Percentiles rank a stretch among this genome's conserved stretches.
Evolutionary conservation across 2,797 vertebrate genomes (phyloP).

Genomic region (Heterohyrax brucei): DNA sequence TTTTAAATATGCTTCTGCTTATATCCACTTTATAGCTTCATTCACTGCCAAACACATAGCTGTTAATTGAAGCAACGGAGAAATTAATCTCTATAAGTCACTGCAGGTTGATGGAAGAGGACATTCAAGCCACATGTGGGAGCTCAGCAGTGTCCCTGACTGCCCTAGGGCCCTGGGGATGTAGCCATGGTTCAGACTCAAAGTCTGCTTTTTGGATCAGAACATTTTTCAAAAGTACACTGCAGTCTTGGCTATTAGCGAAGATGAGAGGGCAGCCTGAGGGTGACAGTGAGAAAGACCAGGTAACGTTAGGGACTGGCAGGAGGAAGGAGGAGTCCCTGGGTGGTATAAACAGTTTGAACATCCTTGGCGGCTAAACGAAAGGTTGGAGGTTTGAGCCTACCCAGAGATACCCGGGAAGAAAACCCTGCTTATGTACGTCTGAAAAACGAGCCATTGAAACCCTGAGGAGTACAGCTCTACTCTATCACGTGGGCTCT

Average conservation of each 20-base stretch:
- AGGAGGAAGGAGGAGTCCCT: too few species aligned
- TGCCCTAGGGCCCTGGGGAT: accelerated
- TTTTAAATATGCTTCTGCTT: not conserved
- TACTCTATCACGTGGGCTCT: too few species aligned
- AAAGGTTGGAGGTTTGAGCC: too few species aligned
- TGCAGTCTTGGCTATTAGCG: not conserved
- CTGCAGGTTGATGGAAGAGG: not conserved
- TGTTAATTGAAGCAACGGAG: slow-evolving; percentile 5
- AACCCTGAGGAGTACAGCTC: too few species aligned
- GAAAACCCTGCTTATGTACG: too few species aligned
- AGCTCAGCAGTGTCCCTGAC: not conserved
- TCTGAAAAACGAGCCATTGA: too few species aligned
- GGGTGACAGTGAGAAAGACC: slow-evolving; percentile 3
- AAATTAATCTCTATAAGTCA: slow-evolving; percentile 37
- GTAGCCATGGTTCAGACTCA: not conserved
- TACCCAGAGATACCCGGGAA: too few species aligned
- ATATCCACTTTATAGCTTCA: not conserved
- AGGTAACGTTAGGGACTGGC: not conserved
- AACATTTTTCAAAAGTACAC: slow-evolving; percentile 41
- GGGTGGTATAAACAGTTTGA: too few species aligned
- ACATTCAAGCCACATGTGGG: not conserved
- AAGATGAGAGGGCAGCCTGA: not conserved
- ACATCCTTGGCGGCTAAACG: too few species aligned
- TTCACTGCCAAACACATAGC: not conserved
- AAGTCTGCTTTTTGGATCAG: not conserved